A percentile compares a stretch with the other conserved stretches of the same genome.
These are phyloP conservation scores for Peribatodes rhomboidaria DNA, from an alignment of 2,888 invertebrate genomes.

Conservation along the genomic window DNA sequence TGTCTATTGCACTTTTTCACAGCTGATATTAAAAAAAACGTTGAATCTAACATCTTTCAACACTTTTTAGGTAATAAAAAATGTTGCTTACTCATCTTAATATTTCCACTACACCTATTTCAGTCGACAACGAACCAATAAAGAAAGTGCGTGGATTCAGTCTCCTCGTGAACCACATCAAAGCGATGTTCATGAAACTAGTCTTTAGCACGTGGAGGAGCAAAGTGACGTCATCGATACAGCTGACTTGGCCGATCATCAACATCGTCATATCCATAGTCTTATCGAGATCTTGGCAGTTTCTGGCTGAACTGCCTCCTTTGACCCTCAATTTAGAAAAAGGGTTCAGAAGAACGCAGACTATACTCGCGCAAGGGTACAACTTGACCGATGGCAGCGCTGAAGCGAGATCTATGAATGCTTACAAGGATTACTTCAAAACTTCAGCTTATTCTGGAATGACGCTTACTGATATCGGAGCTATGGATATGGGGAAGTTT, in stretches of 20 bases:
- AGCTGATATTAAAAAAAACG: too few species aligned
- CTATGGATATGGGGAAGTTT: slow-evolving; percentile 68
- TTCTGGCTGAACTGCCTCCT: slow-evolving; percentile 86
- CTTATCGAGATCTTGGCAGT: slow-evolving; percentile 78
- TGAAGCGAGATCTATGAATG: slow-evolving; percentile 63
- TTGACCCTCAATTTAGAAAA: slow-evolving; percentile 84
- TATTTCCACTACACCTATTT: slow-evolving; percentile 45
- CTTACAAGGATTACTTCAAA: slow-evolving; percentile 74
- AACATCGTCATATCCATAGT: slow-evolving; percentile 77
- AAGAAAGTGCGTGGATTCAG: slow-evolving; percentile 72
- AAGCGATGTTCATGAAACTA: slow-evolving; percentile 80
- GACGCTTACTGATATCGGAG: slow-evolving; percentile 69
- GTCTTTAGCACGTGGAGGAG: slow-evolving; percentile 72
- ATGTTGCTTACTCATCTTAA: background rate
- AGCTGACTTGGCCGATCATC: slow-evolving; percentile 76
- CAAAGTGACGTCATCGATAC: slow-evolving; percentile 74
- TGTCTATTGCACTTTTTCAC: too few species aligned
- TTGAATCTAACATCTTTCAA: too few species aligned
- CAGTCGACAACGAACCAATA: slow-evolving; percentile 68
- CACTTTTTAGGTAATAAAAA: too few species aligned
- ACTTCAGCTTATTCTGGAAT: slow-evolving; percentile 61
- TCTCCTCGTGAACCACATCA: slow-evolving; percentile 74
- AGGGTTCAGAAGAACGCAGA: slow-evolving; percentile 71
- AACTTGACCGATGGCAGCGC: slow-evolving; percentile 62
- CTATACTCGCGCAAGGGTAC: slow-evolving; percentile 64